Evolutionary conservation across 1,140 invertebrate genomes (phyloP).

Genomic region (Conopomorpha cramerella): DNA sequence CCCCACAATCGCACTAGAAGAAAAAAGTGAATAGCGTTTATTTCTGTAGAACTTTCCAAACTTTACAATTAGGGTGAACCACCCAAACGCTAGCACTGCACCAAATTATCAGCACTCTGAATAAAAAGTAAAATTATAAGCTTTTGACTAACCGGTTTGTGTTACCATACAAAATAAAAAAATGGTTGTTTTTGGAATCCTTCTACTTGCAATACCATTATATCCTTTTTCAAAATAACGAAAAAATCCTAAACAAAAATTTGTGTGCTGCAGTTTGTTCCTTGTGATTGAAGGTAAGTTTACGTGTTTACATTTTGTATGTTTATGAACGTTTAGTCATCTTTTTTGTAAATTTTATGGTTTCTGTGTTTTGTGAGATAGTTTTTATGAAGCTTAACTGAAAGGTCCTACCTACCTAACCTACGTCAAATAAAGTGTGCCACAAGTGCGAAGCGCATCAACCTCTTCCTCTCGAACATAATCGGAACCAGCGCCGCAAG

Average conservation of each 20-base stretch:
- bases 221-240: neutral
- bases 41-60: too few species aligned
- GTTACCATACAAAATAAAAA: neutral
- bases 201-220: neutral
- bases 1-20: too few species aligned
- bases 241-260: neutral
- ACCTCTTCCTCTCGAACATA: too few species aligned
- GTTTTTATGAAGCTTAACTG: too few species aligned
- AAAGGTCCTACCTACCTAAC: too few species aligned
- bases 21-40: too few species aligned
- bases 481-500: too few species aligned
- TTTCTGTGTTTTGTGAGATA: too few species aligned
- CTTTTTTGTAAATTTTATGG: neutral
- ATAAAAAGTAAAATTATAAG: neutral
- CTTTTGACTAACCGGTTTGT: neutral
- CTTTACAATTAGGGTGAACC: neutral
- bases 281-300: neutral
- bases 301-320: neutral
- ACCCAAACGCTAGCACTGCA: neutral
- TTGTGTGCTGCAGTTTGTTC: neutral
- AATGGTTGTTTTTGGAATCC: neutral
- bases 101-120: neutral
- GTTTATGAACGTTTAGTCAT: neutral
- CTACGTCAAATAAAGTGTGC: too few species aligned
- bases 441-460: too few species aligned